These are phyloP conservation scores for Drosophila putrida DNA, from an alignment of 2,888 invertebrate species.

Conservation along the genomic window DNA sequence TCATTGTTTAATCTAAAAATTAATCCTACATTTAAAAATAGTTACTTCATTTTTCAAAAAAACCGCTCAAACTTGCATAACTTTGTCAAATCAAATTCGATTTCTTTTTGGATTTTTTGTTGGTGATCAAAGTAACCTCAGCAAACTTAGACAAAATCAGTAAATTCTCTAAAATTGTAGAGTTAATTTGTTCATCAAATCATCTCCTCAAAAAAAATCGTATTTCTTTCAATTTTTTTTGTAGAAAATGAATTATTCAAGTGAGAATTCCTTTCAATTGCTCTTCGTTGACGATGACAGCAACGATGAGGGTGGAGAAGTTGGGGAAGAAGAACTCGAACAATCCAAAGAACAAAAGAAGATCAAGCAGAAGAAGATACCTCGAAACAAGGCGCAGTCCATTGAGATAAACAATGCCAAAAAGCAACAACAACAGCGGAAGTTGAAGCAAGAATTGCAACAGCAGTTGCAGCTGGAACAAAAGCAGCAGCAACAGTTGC, in stretches of 20 bases:
- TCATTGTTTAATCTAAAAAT: no score
- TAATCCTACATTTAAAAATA: no score
- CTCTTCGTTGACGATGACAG: constrained; percentile 44
- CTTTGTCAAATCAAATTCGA: no score
- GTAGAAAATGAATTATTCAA: constrained; percentile 26
- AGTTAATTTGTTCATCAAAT: constrained; percentile 7
- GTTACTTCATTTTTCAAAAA: no score
- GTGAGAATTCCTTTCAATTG: constrained; percentile 42
- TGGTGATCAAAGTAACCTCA: background rate
- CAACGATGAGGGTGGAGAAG: background rate
- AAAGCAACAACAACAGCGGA: background rate
- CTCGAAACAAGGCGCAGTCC: background rate
- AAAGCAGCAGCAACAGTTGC: background rate
- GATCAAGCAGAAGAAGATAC: background rate
- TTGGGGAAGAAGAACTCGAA: background rate
- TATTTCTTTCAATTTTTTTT: background rate
- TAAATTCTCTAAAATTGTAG: no score
- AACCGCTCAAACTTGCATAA: no score
- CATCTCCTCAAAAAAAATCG: background rate
- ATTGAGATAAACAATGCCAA: background rate
- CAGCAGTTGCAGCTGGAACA: background rate
- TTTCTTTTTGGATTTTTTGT: no score
- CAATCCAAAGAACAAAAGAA: background rate
- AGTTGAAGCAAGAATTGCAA: constrained; percentile 2
- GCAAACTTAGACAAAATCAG: background rate